These are phyloP conservation scores for Schizopygopsis pylzovi DNA, from an alignment of 2,797 vertebrate species.

Conservation along the genomic window DNA sequence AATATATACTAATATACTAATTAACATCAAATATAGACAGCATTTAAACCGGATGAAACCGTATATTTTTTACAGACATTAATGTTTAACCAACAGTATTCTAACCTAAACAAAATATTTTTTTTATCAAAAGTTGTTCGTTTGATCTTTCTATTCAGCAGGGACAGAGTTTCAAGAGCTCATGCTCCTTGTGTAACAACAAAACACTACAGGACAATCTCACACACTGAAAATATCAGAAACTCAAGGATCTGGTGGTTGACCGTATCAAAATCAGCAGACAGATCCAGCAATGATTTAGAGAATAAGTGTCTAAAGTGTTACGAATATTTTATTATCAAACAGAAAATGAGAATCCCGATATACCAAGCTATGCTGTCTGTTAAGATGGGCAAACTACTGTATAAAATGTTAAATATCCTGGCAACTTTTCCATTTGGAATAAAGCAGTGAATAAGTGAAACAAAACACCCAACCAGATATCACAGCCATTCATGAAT, in stretches of 20 bases:
- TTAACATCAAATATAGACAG: not conserved
- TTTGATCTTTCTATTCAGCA: too few species aligned
- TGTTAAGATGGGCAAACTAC: not conserved
- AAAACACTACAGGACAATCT: not conserved
- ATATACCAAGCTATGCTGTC: not conserved
- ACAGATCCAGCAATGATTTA: too few species aligned
- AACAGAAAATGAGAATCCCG: not conserved
- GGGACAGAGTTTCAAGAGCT: too few species aligned
- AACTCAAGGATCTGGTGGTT: too few species aligned
- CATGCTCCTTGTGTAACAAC: too few species aligned
- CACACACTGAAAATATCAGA: not conserved
- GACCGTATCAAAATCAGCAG: too few species aligned
- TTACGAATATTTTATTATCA: not conserved
- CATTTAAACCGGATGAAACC: not conserved
- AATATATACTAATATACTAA: too few species aligned
- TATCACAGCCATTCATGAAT: not conserved
- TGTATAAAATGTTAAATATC: not conserved
- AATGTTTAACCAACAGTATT: slow-evolving; percentile 57
- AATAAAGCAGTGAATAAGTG: not conserved
- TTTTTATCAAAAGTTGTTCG: too few species aligned
- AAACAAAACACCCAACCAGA: not conserved
- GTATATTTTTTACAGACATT: slow-evolving; percentile 40
- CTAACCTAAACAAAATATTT: not conserved
- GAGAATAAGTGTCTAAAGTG: too few species aligned
- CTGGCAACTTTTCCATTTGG: not conserved